phyloP scores from a whole-genome alignment of 1,140 invertebrate genomes.

The Heliconius melpomene region DNA sequence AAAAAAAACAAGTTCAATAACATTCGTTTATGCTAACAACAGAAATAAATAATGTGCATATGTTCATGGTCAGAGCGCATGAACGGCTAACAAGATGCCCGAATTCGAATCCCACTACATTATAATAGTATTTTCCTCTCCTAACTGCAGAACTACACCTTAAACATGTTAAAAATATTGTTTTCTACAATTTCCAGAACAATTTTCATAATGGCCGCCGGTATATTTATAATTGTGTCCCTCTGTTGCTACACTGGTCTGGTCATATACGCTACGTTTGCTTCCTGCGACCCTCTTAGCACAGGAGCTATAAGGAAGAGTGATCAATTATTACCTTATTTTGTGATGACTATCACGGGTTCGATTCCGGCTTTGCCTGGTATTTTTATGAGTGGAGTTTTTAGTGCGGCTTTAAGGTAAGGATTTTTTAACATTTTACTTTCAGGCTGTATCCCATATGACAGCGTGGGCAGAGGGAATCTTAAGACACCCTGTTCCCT shows the following conservation, averaged over 20 bases:
- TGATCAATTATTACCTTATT: constrained; percentile 86
- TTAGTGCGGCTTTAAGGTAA: constrained; percentile 87
- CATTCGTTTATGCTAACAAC: too few species aligned
- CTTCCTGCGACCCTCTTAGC: constrained; percentile 88
- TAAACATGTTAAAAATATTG: too few species aligned
- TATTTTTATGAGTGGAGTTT: constrained; percentile 89
- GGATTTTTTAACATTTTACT: not conserved
- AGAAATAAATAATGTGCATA: too few species aligned
- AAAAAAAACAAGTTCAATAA: too few species aligned
- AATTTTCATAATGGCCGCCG: constrained; percentile 77
- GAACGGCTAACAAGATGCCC: too few species aligned
- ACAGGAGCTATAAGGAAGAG: constrained; percentile 84
- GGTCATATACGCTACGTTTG: constrained; percentile 89
- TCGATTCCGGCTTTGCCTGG: constrained; percentile 86
- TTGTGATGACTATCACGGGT: constrained; percentile 87
- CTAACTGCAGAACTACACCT: too few species aligned
- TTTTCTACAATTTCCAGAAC: constrained; percentile 58
- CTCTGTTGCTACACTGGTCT: constrained; percentile 88
- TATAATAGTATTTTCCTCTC: not conserved
- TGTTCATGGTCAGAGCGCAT: too few species aligned
- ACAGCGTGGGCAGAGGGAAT: too few species aligned
- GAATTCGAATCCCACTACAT: not conserved
- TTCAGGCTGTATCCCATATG: not conserved
- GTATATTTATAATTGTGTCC: constrained; percentile 83
- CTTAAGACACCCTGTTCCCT: too few species aligned